Base-by-base conservation (phyloP, 2,113 vertebrate genomes). In the Vulpes ferrilata region DNA sequence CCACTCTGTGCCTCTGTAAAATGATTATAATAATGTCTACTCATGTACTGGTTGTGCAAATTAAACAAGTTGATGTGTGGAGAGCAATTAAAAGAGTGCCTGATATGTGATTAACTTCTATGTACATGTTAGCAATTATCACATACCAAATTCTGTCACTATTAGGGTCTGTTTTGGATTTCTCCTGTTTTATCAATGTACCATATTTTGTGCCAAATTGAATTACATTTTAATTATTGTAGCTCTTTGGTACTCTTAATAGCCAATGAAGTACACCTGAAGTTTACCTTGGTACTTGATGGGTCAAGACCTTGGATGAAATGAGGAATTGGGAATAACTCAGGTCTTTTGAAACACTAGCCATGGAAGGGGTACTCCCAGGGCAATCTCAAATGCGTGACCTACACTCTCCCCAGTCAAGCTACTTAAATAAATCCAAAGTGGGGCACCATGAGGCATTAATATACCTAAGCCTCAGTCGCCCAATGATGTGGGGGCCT, bases 311-410 rank as follows among this genome's bases (percentile, higher is more conserved):
- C n/a, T 74, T 81, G 48, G 22, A 64, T 64, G 55, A 80, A 94
- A 82, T 73, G 57, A 82, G 71, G 25, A 90, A 57, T 57, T 74
- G 79, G 11, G 48, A 84, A 67, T 5, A 82, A 32, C 55, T 55
- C 51, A 71, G 32, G 51, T 87, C 32, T 57, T 87, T 57, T 55
- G 32, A 87, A 87, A 57, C 17, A 16, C 9, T 43, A 43, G 55
- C 23, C 22, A 17, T 57, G 15, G 51, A 35, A 15, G 16, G 53
- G 32, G 53, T 38, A 15, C 32, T 55, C 19, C 43, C 23, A 76
- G 3, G 8, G 79, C 19, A 0, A 2, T 3, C 7, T 15, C 11
- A 1, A 11, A 0, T 3, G 11, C 0, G 3, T 30, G 48, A 1
- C 12, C 22, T 0, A 51, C n/a, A 2, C 17, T 30, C n/a, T 51